These are phyloP conservation scores for Sanderia malayensis DNA, from an alignment of 30 jellyfish, hydroid and myxozoan species.

Conservation along the genomic window DNA sequence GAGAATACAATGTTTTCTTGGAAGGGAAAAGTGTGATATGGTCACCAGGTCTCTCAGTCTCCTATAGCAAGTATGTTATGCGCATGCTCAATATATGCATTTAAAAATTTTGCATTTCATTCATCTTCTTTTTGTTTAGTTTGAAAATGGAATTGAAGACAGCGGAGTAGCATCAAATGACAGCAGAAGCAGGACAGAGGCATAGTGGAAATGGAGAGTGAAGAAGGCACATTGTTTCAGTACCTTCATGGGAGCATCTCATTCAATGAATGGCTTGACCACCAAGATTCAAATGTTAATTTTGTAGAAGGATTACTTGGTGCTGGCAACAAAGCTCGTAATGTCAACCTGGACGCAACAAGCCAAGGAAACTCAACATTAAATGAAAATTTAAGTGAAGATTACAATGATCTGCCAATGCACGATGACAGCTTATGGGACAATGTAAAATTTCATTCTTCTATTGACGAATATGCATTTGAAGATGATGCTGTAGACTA, in stretches of 20 bases:
- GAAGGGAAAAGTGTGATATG: too few relatives aligned
- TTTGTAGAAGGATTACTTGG: not conserved
- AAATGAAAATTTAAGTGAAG: too few relatives aligned
- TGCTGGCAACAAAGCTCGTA: not conserved
- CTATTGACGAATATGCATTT: not conserved
- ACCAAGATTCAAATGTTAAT: slow-evolving; percentile 12
- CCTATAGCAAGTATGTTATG: too few relatives aligned
- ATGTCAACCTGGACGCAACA: not conserved
- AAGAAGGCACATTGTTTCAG: slow-evolving; percentile 30
- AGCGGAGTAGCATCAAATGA: too few relatives aligned
- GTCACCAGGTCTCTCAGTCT: too few relatives aligned
- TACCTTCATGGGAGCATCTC: slow-evolving; percentile 52
- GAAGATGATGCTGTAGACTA: not conserved
- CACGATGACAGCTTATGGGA: not conserved
- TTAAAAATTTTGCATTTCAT: too few relatives aligned
- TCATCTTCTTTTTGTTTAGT: too few relatives aligned
- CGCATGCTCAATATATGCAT: too few relatives aligned
- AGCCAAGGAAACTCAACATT: not conserved
- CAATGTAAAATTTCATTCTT: not conserved
- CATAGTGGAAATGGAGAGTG: slow-evolving; percentile 23
- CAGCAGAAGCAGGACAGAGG: too few relatives aligned
- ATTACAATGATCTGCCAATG: not conserved
- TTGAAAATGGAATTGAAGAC: too few relatives aligned
- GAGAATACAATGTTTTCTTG: too few relatives aligned
- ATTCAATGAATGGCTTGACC: slow-evolving; percentile 64